These are phyloP conservation scores for Diachasmimorpha longicaudata DNA, from an alignment of 1,140 invertebrate genomes.

Conservation along the genomic window DNA sequence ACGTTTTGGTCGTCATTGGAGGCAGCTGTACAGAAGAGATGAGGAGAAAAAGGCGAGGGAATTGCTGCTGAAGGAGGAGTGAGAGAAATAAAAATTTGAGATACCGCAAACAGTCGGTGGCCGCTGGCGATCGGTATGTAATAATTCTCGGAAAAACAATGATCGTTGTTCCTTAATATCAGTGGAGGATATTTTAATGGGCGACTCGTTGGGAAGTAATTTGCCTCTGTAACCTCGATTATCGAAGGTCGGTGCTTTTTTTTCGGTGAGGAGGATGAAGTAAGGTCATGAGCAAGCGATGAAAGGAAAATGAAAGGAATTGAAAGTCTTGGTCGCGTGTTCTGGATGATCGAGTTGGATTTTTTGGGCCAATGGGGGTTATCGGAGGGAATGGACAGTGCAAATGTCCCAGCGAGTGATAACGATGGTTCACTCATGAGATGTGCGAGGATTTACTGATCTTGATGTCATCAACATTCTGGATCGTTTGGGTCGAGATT, in stretches of 20 bases:
- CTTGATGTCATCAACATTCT: no score
- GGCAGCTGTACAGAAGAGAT: background rate
- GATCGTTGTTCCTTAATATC: background rate
- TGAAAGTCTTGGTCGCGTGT: background rate
- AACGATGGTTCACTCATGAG: no score
- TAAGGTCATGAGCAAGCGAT: background rate
- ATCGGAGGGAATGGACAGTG: background rate
- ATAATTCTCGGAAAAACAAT: background rate
- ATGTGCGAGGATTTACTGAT: no score
- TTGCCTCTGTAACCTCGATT: background rate
- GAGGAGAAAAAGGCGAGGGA: conserved; percentile 11
- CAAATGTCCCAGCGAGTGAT: no score
- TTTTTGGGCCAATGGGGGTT: background rate
- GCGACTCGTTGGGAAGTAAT: background rate
- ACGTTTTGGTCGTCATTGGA: background rate
- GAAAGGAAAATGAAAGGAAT: background rate
- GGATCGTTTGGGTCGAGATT: no score
- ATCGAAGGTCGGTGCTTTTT: background rate
- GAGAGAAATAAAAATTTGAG: conserved; percentile 26
- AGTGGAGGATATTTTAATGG: background rate
- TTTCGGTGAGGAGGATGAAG: background rate
- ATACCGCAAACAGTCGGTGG: background rate
- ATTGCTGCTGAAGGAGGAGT: conserved; percentile 8
- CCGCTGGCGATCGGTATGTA: background rate
- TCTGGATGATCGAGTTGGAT: background rate